Evolutionary conservation across 2,797 vertebrate genomes (phyloP).

Genomic region (Cuniculus paca): DNA sequence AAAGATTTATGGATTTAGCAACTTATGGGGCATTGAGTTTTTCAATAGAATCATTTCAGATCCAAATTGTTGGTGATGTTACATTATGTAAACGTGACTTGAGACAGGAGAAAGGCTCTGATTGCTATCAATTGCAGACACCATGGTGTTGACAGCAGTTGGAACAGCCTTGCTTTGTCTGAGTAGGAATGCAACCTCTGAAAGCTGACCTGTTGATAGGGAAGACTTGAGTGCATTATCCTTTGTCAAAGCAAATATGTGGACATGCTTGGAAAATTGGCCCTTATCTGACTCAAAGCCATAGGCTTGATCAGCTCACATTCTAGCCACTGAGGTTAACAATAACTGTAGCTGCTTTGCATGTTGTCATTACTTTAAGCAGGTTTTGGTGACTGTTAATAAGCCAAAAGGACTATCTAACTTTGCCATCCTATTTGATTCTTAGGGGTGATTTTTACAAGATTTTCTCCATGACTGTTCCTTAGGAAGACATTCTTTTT

Average conservation of each 20-base stretch:
- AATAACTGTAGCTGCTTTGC: background rate
- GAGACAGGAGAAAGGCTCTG: conserved; percentile 24
- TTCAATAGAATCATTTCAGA: conserved; percentile 13
- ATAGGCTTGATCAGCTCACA: background rate
- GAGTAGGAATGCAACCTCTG: conserved; percentile 52
- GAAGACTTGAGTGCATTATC: conserved; percentile 16
- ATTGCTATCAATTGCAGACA: conserved; percentile 75
- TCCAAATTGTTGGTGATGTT: background rate
- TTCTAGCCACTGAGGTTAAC: background rate
- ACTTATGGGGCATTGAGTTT: background rate
- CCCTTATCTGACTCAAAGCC: conserved; percentile 44
- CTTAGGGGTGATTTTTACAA: conserved; percentile 69
- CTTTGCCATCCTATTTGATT: conserved; percentile 15
- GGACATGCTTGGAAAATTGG: conserved; percentile 49
- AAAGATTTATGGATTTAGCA: background rate
- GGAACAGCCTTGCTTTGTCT: conserved; percentile 67
- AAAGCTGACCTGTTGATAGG: conserved; percentile 43
- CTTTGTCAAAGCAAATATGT: conserved; percentile 30
- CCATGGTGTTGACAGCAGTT: conserved; percentile 61
- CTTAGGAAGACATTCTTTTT: conserved; percentile 58
- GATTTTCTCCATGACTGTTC: conserved; percentile 64
- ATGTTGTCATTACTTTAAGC: background rate
- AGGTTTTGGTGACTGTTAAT: background rate
- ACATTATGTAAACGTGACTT: background rate
- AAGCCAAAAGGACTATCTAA: background rate